phyloP scores from a whole-genome alignment of 2,888 invertebrate genomes.

The Lacanobia wlatinum region DNA sequence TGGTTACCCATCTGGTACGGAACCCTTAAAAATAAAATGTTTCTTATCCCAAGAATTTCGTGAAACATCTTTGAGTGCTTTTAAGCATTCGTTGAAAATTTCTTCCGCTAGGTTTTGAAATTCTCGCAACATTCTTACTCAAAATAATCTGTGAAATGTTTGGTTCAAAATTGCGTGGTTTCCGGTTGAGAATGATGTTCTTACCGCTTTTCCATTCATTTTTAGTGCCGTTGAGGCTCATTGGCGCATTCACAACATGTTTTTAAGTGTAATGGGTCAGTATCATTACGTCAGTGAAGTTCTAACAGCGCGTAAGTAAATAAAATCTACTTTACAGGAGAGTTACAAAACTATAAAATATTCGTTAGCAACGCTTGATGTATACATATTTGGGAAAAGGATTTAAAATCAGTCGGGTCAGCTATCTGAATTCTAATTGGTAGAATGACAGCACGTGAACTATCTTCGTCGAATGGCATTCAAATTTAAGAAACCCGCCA shows the following conservation, averaged over 20 bases:
- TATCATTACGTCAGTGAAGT: no score
- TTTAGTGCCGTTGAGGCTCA: neutral
- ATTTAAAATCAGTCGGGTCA: no score
- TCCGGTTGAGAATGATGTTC: constrained; percentile 7
- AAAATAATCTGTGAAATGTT: constrained; percentile 13
- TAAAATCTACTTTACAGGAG: no score
- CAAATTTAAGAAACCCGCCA: no score
- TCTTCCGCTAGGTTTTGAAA: constrained; percentile 13
- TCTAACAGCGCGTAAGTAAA: no score
- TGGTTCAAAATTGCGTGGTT: neutral
- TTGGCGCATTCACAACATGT: neutral
- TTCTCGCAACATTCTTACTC: constrained; percentile 8
- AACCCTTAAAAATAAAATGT: neutral
- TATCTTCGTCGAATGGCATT: no score
- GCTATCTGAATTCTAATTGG: no score
- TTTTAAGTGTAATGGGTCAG: constrained; percentile 4
- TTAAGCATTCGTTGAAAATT: constrained; percentile 29
- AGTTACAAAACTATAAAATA: no score
- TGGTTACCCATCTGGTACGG: no score
- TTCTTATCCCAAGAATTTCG: neutral
- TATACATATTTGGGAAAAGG: no score
- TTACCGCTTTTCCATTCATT: neutral
- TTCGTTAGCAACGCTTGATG: no score
- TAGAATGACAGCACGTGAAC: no score
- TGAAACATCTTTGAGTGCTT: constrained; percentile 6